These are phyloP conservation scores for Benitochromis conjunctus DNA, from an alignment of 2,113 vertebrate species.

Conservation along the genomic window DNA sequence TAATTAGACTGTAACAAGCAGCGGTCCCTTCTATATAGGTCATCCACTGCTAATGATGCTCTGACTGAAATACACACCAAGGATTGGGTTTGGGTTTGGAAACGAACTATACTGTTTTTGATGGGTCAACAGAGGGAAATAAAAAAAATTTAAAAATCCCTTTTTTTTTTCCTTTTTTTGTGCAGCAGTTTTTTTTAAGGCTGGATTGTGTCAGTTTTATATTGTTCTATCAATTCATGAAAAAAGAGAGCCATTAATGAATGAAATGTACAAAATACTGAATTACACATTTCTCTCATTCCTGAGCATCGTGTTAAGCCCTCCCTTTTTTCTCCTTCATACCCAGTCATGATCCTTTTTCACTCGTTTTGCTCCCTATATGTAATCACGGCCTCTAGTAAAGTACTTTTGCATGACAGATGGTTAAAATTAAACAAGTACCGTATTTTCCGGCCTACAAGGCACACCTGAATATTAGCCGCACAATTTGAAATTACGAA, in stretches of 20 bases:
- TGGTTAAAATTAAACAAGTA: neutral
- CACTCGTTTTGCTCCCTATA: neutral
- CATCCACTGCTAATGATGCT: slow-evolving; percentile 42
- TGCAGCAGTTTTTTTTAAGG: neutral
- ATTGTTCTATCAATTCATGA: neutral
- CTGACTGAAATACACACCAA: neutral
- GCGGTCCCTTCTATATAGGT: slow-evolving; percentile 47
- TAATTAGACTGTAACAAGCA: slow-evolving; percentile 67
- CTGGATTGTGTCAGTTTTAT: neutral
- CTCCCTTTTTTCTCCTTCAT: neutral
- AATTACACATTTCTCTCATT: neutral
- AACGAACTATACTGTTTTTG: slow-evolving; percentile 1
- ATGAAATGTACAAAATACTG: neutral
- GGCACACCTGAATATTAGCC: too few species aligned
- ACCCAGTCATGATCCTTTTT: neutral
- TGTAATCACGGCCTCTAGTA: neutral
- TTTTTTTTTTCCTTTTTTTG: neutral
- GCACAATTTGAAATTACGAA: too few species aligned
- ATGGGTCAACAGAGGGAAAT: slow-evolving; percentile 1
- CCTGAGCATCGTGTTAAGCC: neutral
- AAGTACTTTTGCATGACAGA: neutral
- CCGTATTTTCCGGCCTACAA: too few species aligned
- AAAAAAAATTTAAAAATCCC: rapidly evolving
- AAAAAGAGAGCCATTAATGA: neutral
- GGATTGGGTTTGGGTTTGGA: neutral